These are phyloP conservation scores for Hypotaenidia okinawae DNA, from an alignment of 2,797 vertebrate species.

Conservation along the genomic window DNA sequence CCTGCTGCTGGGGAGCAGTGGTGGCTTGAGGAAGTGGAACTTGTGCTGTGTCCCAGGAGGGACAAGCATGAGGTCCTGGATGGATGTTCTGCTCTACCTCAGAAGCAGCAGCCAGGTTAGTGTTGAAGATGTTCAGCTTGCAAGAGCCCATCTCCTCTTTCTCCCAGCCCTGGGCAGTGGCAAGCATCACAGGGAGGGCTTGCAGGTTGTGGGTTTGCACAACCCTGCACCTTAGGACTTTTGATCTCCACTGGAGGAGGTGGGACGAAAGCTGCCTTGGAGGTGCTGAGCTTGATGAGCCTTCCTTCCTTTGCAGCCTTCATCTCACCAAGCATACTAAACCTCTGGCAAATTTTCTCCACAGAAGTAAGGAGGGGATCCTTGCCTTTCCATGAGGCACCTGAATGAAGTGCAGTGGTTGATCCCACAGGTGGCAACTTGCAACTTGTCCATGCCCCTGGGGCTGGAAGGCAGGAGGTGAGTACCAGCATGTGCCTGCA, in stretches of 20 bases:
- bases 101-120: neutral
- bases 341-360: neutral
- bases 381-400: neutral
- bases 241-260: neutral
- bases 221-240: neutral
- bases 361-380: neutral
- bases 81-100: neutral
- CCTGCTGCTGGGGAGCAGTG: neutral
- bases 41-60: neutral
- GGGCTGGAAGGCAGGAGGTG: neutral
- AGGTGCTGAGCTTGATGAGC: neutral
- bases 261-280: neutral
- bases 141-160: neutral
- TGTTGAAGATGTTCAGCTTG: neutral
- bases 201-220: neutral
- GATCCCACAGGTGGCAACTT: neutral
- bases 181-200: neutral
- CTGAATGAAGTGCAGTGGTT: neutral
- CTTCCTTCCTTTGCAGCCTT: neutral
- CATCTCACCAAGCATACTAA: neutral
- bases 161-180: neutral
- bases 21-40: neutral
- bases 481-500: accelerated
- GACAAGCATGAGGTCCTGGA: too few species aligned
- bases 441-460: accelerated